These are phyloP conservation scores for Agrotis puta DNA, from an alignment of 2,888 invertebrate species.

Conservation along the genomic window DNA sequence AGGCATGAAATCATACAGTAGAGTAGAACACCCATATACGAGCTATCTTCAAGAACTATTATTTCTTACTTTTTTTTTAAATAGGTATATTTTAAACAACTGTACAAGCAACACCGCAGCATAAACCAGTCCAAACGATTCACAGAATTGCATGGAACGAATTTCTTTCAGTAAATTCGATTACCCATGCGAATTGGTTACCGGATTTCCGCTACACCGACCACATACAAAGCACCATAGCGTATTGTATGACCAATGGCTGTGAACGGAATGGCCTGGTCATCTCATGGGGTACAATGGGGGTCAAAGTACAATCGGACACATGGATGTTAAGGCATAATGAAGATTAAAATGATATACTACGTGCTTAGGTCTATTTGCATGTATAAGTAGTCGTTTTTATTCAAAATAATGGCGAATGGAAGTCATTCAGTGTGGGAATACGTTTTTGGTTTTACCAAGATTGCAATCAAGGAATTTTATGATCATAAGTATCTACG, in stretches of 20 bases:
- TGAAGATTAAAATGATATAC: conserved; percentile 26
- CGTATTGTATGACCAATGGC: conserved; percentile 56
- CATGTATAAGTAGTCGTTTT: not conserved
- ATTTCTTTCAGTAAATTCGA: conserved; percentile 48
- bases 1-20: too few relatives aligned
- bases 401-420: not conserved
- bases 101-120: not conserved
- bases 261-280: conserved; percentile 40
- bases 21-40: too few relatives aligned
- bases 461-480: not conserved
- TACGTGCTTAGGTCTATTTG: not conserved
- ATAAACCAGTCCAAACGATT: conserved; percentile 16
- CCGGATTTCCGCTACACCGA: conserved; percentile 56
- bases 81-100: not conserved
- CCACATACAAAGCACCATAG: conserved; percentile 39
- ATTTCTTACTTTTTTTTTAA: not conserved
- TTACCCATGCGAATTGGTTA: conserved; percentile 47
- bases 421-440: not conserved
- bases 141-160: conserved; percentile 48
- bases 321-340: conserved; percentile 30
- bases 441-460: not conserved
- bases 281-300: conserved; percentile 58
- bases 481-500: too few relatives aligned
- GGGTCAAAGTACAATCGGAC: conserved; percentile 45
- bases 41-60: not conserved